Evolutionary conservation across 2,888 invertebrate species (phyloP), one percentile per base, ranked within the genome.

Genomic region (Rhagonycha fulva): DNA sequence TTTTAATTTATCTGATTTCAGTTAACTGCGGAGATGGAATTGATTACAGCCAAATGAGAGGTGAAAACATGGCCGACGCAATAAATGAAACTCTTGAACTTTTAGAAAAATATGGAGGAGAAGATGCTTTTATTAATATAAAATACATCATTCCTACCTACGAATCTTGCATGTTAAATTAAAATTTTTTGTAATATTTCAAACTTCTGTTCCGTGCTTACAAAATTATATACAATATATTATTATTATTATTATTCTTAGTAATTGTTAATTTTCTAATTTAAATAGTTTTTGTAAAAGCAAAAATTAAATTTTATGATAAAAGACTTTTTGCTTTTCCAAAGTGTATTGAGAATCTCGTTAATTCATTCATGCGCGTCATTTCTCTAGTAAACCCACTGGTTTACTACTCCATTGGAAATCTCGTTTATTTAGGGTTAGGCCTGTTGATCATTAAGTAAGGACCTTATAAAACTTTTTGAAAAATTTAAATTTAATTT

Each of bases 81-180:
- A 96, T 98, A 75, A 95, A 97, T 86, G 97, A 98, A 85, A 98
- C 98, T 0, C 89, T 99, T 71, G 96, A 98, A 88, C 91, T 95
- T 68, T 89, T 99, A 79, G 98, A 99, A 87, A 90, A 93, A 83
- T 95, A 95, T 84, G 99, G 98, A 1, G 98, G 98, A 5, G 96
- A 96, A 80, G 97, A 98, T 87, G 98, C 98, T 1, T 98, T 97
- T 86, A 98, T 98, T 83, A 98, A 98, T 88, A 98, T 99, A 84
- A 98, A 99, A 88, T 99, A 98, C 88, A 95, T 98, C 93, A 93
- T 99, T 81, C 98, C 99, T 0, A 98, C 98, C 7, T 99, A 98
- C 85, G 98, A 98, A 87, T 98, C 98, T 0, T 96, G 96, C 85
- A 92, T 95, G 83, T 90, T 93, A 83, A 95, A 95, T 88, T 94